Percentiles rank a stretch among this genome's conserved stretches.
Evolutionary conservation across 2,113 vertebrate genomes (phyloP).

Genomic region (Boleophthalmus pectinirostris): DNA sequence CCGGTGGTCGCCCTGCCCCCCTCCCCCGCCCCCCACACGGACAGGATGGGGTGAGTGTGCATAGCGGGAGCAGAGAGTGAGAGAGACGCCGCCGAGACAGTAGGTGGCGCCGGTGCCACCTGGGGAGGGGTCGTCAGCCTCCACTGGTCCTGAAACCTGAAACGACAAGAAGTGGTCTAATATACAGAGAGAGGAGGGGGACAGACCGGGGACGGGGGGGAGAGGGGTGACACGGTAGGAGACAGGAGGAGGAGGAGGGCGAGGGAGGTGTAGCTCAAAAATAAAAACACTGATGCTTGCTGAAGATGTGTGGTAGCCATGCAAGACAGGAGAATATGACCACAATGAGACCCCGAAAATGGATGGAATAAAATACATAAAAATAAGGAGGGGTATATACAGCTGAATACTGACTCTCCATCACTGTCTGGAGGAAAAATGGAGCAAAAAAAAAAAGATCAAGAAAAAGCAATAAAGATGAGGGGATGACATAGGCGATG

Average conservation of each 20-base stretch:
- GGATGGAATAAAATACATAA: background rate
- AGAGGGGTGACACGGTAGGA: background rate
- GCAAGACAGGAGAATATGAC: conserved; percentile 26
- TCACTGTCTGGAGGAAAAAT: conserved; percentile 18
- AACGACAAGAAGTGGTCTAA: conserved; percentile 87
- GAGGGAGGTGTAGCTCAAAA: conserved; percentile 12
- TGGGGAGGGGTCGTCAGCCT: conserved; percentile 83
- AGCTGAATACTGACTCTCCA: conserved; percentile 31
- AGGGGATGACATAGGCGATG: conserved; percentile 25
- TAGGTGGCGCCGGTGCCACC: conserved; percentile 81
- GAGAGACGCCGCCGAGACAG: conserved; percentile 81
- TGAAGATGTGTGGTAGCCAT: conserved; percentile 43
- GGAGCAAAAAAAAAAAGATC: conserved; percentile 5
- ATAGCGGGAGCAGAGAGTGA: conserved; percentile 83
- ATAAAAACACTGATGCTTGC: conserved; percentile 42
- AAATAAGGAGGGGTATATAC: conserved; percentile 10
- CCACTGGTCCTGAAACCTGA: conserved; percentile 87
- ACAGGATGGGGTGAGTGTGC: conserved; percentile 84
- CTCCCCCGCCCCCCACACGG: conserved; percentile 80
- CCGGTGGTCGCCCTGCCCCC: conserved; percentile 80
- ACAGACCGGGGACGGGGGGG: conserved; percentile 14
- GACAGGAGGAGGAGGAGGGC: conserved; percentile 11
- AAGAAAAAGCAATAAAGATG: conserved; percentile 23
- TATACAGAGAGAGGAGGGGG: conserved; percentile 75
- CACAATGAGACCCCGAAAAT: conserved; percentile 6